Percentiles rank a stretch among this genome's conserved stretches.
Conservation (phyloP, 2,797 vertebrate species). For the Microchirus variegatus region DNA sequence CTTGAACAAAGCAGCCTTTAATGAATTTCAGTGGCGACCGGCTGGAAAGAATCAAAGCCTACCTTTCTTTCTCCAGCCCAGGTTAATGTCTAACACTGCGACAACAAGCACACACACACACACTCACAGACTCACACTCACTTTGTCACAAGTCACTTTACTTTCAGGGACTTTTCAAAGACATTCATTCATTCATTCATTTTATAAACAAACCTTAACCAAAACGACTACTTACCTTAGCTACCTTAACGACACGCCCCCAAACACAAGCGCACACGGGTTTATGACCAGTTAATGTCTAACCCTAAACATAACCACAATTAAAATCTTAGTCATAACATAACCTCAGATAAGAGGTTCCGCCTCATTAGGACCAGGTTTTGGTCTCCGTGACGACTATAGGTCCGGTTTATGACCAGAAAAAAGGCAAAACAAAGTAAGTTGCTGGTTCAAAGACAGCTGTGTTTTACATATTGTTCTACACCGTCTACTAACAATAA, state of each 20-base stretch:
- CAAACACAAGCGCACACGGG: too few relatives aligned
- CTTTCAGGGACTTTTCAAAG: background rate
- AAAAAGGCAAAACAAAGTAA: too few relatives aligned
- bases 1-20: conserved; percentile 70
- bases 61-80: conserved; percentile 52
- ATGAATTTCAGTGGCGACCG: conserved; percentile 54
- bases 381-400: too few relatives aligned
- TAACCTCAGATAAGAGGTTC: too few relatives aligned
- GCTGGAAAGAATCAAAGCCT: conserved; percentile 55
- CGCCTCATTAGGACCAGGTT: too few relatives aligned
- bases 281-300: background rate
- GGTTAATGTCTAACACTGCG: conserved; percentile 59
- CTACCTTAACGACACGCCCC: too few relatives aligned
- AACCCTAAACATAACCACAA: background rate
- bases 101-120: background rate
- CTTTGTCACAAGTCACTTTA: background rate
- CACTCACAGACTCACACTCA: background rate
- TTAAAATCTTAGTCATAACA: too few relatives aligned
- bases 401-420: too few relatives aligned
- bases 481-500: too few relatives aligned
- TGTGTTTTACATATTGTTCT: too few relatives aligned
- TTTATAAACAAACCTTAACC: background rate
- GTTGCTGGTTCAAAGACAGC: too few relatives aligned
- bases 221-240: background rate
- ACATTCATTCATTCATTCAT: background rate